phyloP scores from a whole-genome alignment of 1,140 invertebrate genomes.

The Sesamia nonagrioides region DNA sequence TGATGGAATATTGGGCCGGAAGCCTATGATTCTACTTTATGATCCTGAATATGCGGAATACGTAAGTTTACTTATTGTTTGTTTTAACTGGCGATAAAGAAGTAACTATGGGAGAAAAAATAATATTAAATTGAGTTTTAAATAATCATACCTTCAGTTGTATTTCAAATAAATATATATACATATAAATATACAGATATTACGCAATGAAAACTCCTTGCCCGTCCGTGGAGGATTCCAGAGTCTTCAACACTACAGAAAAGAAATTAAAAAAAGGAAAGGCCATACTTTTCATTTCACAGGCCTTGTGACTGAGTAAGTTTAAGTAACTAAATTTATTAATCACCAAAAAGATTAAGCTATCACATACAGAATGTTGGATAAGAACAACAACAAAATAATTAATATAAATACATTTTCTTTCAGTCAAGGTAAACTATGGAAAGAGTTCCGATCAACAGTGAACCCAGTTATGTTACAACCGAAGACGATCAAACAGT shows the following conservation, averaged over 20 bases:
- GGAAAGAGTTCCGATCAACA: conserved; percentile 92
- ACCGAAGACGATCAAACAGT: conserved; percentile 84
- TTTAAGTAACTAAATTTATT: background rate
- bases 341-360: background rate
- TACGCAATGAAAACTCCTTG: conserved; percentile 69
- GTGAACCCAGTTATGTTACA: conserved; percentile 86
- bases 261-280: conserved; percentile 55
- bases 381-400: background rate
- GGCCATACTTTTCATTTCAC: conserved; percentile 50
- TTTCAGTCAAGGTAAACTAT: conserved; percentile 92
- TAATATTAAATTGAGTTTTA: no score
- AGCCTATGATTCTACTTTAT: conserved; percentile 59
- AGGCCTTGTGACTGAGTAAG: conserved; percentile 66
- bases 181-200: conserved; percentile 63
- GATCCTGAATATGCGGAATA: conserved; percentile 63
- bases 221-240: conserved; percentile 67
- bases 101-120: no score
- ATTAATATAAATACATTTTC: background rate
- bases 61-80: no score
- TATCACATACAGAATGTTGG: background rate
- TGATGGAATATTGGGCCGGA: conserved; percentile 58
- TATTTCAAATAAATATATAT: no score
- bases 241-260: conserved; percentile 69
- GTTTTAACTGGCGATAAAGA: no score
- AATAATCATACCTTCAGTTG: no score